Base-by-base conservation (phyloP, 2,888 invertebrate species). In the Epirrhoe tristata region DNA sequence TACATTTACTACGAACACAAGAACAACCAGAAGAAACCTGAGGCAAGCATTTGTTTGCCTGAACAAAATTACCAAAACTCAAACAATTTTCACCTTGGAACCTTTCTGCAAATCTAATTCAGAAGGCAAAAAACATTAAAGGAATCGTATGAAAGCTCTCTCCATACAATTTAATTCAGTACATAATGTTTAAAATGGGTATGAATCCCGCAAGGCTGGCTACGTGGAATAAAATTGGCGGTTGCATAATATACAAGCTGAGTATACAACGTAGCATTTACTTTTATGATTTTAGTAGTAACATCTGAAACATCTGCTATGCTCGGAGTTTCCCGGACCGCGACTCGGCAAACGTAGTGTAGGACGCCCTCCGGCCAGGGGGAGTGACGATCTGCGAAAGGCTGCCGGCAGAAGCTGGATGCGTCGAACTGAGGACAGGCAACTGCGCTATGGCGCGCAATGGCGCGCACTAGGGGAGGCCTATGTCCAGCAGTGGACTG, bases 71-170 rank as follows among this genome's bases (percentile, higher is more conserved):
- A 39, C 39, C 10, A 12, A 39, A 39, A 39, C 39, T 39, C 39
- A 43, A 43, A 43, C 39, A 43, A 24, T 43, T 43, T 43, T 43
- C 10, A 43, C 39, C 39, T 43, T 43, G 39, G 39, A 43, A 43
- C 39, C 12, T 43, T 43, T 34, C 34, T 34, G 34, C 12, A 12
- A 43, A 43, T 12, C 39, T 12, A 43, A 43, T 43, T 43, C 39
- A 12, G 39, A 10, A 5, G 24, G 4, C 39, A 12, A 12, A 43
- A 39, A 39, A 43, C 39, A 12, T 43, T 12, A 43, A 43, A 43
- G 39, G 12, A 43, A 43, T 43, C 12, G 39, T 43, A 43, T 43
- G 12, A 12, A 43, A 43, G 39, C 39, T 10, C 10, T 10, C 39
- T 43, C 39, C 12, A 43, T 43, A 43, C 39, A 43, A 43, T 43